phyloP scores from a whole-genome alignment of 2,113 vertebrate genomes.

The Trochalopteron elliotii region DNA sequence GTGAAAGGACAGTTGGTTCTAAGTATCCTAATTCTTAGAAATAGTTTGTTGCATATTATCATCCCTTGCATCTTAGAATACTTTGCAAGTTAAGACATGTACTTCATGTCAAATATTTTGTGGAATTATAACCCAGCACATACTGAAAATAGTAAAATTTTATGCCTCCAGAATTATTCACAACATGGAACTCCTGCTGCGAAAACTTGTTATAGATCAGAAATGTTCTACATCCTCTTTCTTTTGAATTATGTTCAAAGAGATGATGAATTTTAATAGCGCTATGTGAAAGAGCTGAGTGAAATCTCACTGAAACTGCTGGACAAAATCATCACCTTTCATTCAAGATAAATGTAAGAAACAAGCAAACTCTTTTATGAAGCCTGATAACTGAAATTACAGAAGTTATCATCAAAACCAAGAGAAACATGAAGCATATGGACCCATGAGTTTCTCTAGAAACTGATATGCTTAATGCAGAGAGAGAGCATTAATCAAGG shows the following conservation, averaged over 20 bases:
- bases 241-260: constrained; percentile 68
- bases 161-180: constrained; percentile 66
- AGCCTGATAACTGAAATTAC: constrained; percentile 55
- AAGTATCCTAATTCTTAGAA: background rate
- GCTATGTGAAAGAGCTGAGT: constrained; percentile 34
- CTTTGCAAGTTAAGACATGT: constrained; percentile 51
- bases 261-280: constrained; percentile 61
- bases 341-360: constrained; percentile 55
- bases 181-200: constrained; percentile 60
- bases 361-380: constrained; percentile 47
- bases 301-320: constrained; percentile 56
- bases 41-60: background rate
- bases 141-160: constrained; percentile 60
- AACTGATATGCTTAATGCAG: constrained; percentile 48
- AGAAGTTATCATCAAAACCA: constrained; percentile 46
- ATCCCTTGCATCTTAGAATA: background rate
- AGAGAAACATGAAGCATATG: constrained; percentile 7
- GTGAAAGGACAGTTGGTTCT: background rate
- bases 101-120: constrained; percentile 45
- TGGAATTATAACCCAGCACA: constrained; percentile 52
- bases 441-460: constrained; percentile 31
- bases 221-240: constrained; percentile 59
- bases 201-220: constrained; percentile 67
- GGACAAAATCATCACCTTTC: constrained; percentile 62
- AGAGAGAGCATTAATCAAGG: constrained; percentile 47